phyloP scores from a whole-genome alignment of 2,888 invertebrate genomes.

The Myopa testacea region DNA sequence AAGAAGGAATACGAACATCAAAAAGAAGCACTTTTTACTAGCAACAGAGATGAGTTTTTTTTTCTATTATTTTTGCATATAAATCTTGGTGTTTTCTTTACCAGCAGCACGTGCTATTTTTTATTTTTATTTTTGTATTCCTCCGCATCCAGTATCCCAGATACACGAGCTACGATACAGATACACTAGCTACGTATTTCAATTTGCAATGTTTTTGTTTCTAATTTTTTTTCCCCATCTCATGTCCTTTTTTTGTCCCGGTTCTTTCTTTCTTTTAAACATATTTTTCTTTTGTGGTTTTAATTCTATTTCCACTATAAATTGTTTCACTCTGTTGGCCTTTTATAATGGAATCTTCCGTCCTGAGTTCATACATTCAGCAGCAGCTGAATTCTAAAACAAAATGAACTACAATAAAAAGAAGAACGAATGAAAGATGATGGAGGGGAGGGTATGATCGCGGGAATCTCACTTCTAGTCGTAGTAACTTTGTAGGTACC shows the following conservation, averaged over 20 bases:
- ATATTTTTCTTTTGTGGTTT: slow-evolving; percentile 62
- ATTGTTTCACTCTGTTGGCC: slow-evolving; percentile 62
- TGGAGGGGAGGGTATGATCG: too few relatives aligned
- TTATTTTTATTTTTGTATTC: background rate
- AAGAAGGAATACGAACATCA: background rate
- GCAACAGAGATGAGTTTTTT: background rate
- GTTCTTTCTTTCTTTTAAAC: slow-evolving; percentile 47
- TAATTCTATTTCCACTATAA: slow-evolving; percentile 64
- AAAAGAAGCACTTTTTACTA: background rate
- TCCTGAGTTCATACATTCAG: slow-evolving; percentile 22
- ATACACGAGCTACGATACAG: background rate
- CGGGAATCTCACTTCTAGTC: too few relatives aligned
- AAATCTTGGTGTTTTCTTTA: slow-evolving; percentile 58
- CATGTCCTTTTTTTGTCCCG: slow-evolving; percentile 33
- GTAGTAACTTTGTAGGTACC: too few relatives aligned
- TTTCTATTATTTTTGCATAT: slow-evolving; percentile 52
- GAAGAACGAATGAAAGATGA: background rate
- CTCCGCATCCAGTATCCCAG: background rate
- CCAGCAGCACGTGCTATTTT: background rate
- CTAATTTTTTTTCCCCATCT: slow-evolving; percentile 39
- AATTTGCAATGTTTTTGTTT: slow-evolving; percentile 28
- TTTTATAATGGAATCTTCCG: slow-evolving; percentile 51
- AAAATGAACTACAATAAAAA: background rate
- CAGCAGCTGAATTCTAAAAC: background rate
- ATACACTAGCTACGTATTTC: background rate